A percentile compares a stretch with the other conserved stretches of the same genome.
These are phyloP conservation scores for Stegophylla sp. DNA, from an alignment of 2,888 invertebrate genomes.

Conservation along the genomic window DNA sequence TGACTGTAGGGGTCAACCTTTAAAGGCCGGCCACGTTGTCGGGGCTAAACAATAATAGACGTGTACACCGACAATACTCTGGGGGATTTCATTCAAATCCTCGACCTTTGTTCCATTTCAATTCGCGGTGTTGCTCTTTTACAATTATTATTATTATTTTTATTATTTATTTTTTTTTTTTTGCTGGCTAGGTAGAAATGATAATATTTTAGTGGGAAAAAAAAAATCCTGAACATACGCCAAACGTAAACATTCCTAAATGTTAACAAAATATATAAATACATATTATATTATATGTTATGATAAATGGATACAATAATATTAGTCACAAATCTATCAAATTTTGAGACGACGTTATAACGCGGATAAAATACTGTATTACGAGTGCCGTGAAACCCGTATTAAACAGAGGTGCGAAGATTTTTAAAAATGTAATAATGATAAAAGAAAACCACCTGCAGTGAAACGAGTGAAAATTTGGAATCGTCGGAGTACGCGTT, in stretches of 20 bases:
- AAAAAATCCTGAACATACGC: neutral
- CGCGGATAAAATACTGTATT: too few relatives aligned
- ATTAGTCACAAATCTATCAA: neutral
- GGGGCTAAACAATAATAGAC: conserved; percentile 56
- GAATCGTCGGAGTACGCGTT: neutral
- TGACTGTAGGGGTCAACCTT: conserved; percentile 55
- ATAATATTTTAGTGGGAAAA: neutral
- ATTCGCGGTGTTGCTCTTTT: conserved; percentile 49
- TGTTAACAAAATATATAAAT: neutral
- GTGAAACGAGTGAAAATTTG: neutral
- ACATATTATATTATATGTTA: too few relatives aligned
- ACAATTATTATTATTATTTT: conserved; percentile 37
- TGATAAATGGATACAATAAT: neutral
- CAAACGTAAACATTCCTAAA: conserved; percentile 6
- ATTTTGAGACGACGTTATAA: neutral
- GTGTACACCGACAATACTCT: conserved; percentile 48
- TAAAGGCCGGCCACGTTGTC: conserved; percentile 50
- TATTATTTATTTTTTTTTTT: too few relatives aligned
- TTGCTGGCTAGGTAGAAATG: neutral
- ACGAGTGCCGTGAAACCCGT: too few relatives aligned
- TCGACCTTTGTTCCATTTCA: conserved; percentile 55
- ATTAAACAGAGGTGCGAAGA: too few relatives aligned
- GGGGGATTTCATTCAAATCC: conserved; percentile 48
- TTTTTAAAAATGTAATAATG: too few relatives aligned
- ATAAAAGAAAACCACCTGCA: neutral